These are phyloP conservation scores for Mormyrus lacerda DNA, from an alignment of 2,113 vertebrate genomes.

Conservation along the genomic window DNA sequence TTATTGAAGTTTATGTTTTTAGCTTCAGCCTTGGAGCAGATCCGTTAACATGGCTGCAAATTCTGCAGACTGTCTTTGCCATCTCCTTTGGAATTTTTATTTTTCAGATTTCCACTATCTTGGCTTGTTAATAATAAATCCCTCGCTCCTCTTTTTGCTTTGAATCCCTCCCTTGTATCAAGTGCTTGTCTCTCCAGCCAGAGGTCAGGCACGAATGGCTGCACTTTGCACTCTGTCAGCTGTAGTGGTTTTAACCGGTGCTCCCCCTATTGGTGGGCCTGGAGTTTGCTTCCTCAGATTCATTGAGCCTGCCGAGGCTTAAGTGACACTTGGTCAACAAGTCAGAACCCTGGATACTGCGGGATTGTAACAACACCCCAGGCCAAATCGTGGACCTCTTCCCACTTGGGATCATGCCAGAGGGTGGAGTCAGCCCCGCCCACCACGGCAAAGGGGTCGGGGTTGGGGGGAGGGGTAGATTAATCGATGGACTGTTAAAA, in stretches of 20 bases:
- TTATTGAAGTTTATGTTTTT: conserved; percentile 9
- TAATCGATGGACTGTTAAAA: conserved; percentile 34
- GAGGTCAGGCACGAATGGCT: not conserved
- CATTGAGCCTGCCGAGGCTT: not conserved
- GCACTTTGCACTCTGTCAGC: not conserved
- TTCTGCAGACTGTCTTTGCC: not conserved
- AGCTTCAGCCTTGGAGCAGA: not conserved
- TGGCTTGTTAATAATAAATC: not conserved
- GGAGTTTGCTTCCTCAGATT: not conserved
- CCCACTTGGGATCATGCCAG: not conserved
- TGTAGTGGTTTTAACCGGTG: not conserved
- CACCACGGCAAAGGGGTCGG: not conserved
- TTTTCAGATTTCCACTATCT: not conserved
- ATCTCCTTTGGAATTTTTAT: not conserved
- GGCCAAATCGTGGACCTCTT: not conserved
- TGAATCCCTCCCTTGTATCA: not conserved
- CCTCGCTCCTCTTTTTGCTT: not conserved
- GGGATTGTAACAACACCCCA: too few relatives aligned
- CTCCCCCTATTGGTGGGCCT: not conserved
- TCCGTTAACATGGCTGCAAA: not conserved
- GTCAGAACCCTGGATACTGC: too few relatives aligned
- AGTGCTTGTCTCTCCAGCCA: not conserved
- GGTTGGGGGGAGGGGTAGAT: not conserved
- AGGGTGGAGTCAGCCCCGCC: not conserved
- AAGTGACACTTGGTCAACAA: not conserved